Evolutionary conservation across 2,797 vertebrate genomes (phyloP).

Genomic region (Phoebastria nigripes): DNA sequence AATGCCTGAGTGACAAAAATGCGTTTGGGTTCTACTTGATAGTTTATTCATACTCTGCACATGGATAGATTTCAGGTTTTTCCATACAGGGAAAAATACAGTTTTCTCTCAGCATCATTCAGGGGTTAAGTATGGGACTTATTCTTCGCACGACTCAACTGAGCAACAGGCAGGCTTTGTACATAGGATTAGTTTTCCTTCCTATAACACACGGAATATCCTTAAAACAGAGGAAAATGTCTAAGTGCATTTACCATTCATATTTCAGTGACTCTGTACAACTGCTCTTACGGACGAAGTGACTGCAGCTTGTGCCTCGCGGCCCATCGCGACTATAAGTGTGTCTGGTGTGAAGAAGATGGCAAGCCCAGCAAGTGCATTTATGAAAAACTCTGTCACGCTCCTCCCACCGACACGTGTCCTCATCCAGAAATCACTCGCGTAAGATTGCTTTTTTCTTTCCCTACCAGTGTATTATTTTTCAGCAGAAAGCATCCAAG

Average conservation of each 20-base stretch:
- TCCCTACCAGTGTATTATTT: neutral
- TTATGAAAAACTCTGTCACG: conserved; percentile 76
- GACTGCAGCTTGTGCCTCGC: conserved; percentile 95
- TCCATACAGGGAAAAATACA: neutral
- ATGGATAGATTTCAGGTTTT: neutral
- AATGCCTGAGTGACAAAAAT: neutral
- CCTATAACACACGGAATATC: neutral
- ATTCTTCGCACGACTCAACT: accelerated
- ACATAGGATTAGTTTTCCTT: neutral
- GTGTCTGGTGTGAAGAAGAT: conserved; percentile 85
- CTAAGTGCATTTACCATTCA: neutral
- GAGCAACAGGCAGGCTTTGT: neutral
- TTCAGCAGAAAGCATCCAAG: neutral
- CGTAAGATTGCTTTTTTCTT: conserved; percentile 68
- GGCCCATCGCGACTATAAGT: conserved; percentile 75
- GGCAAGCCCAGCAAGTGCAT: conserved; percentile 75
- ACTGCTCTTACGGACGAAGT: conserved; percentile 88
- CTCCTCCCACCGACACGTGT: conserved; percentile 66
- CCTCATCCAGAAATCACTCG: conserved; percentile 84
- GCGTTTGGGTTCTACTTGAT: neutral
- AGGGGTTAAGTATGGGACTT: neutral
- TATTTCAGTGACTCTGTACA: conserved; percentile 88
- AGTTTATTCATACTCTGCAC: neutral
- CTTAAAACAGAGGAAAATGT: neutral
- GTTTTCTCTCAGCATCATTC: neutral